Base-by-base conservation (phyloP, 2,113 vertebrate genomes). In the Dunckerocampus dactyliophorus region DNA sequence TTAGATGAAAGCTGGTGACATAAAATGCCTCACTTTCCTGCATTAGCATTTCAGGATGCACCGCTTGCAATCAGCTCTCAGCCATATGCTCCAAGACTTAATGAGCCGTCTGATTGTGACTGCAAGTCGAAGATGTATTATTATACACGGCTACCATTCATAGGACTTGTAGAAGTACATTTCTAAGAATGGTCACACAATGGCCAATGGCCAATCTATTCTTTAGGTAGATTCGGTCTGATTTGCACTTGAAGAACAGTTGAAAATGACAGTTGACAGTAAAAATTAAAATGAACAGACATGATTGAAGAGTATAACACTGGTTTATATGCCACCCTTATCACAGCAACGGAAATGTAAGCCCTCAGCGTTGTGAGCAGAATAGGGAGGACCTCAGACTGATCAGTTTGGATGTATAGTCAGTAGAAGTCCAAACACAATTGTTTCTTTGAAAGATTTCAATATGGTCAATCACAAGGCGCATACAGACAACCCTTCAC, bases 1-100 rank as follows among this genome's bases (percentile, higher is more conserved):
- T 22, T 24, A 7, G 21, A 24, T 53, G 24, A 21, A 24, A 51
- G 5, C 5, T 51, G 16, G 50, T 31, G 50, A 28, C 50, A 43
- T 43, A 43, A 43, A 14, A 43, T 43, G 39, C 39, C 14, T 53
- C 50, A 11, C 50, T 17, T 31, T 70, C 22, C 14, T 14, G 3
- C 6, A 31, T 37, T 57, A 28, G 55, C 24, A 46, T 62, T 51
- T 49, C 2, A 19, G 50, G 50, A 17, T 31, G 50, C 50, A 31
- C 14, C 17, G 22, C 8, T 21, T 45, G 16, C 56, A 58, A 67
- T 62, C 52, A 73, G 60, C 31, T 7, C 22, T 3, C 19, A 71
- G 54, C 39, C 61, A 59, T 47, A 65, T 67, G 55, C 58, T 75
- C n/a, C 43, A 22, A 63, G 14, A 28, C 52, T 55, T 65, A 75